A percentile compares a stretch with the other conserved stretches of the same genome.
Conservation (phyloP, 2,113 vertebrate species). For the Neogobius melanostomus region DNA sequence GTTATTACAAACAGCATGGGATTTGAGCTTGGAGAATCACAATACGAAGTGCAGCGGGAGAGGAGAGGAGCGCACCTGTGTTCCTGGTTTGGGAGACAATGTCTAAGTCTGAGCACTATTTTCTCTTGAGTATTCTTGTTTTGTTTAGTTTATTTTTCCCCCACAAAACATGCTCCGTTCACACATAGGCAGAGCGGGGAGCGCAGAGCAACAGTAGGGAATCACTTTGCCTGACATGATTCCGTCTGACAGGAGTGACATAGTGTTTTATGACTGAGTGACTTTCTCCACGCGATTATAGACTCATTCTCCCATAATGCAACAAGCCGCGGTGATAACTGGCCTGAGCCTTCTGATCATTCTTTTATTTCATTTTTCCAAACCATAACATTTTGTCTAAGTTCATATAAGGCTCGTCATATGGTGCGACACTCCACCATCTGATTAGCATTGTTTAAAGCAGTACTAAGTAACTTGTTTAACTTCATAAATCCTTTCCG, state of each 20-base stretch:
- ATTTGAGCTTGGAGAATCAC: constrained; percentile 65
- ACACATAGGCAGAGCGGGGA: not conserved
- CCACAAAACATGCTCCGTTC: constrained; percentile 6
- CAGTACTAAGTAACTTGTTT: too few relatives aligned
- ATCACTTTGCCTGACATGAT: constrained; percentile 62
- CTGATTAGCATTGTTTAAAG: too few relatives aligned
- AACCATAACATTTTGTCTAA: too few relatives aligned
- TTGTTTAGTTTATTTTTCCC: not conserved
- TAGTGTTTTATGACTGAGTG: constrained; percentile 74
- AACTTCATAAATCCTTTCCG: too few relatives aligned
- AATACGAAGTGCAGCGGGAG: constrained; percentile 42
- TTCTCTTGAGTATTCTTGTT: constrained; percentile 10
- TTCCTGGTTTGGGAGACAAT: constrained; percentile 16
- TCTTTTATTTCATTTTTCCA: not conserved
- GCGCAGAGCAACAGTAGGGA: constrained; percentile 40
- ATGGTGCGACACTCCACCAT: too few relatives aligned
- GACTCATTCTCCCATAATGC: constrained; percentile 73
- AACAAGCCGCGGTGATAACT: constrained; percentile 52
- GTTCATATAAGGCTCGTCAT: too few relatives aligned
- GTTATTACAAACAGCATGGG: constrained; percentile 69
- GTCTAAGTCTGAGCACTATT: constrained; percentile 27
- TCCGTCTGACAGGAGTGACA: constrained; percentile 71
- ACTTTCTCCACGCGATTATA: constrained; percentile 62
- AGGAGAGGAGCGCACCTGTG: constrained; percentile 5
- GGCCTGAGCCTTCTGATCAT: constrained; percentile 13